Evolutionary conservation across 2,888 invertebrate genomes (phyloP).

Genomic region (Doris montereyensis): DNA sequence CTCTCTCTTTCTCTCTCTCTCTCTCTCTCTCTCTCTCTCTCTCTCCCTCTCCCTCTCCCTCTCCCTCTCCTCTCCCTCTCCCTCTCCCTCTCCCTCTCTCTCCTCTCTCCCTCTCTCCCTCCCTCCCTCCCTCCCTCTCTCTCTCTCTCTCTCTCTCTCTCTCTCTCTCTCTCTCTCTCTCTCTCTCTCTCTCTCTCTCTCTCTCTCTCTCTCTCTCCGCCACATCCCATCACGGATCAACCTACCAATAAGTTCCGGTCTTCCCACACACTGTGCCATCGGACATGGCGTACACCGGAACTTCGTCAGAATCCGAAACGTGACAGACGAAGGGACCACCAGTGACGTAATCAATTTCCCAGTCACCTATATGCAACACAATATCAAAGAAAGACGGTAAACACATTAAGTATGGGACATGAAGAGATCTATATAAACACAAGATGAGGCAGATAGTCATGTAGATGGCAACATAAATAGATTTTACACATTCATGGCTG

Average conservation of each 20-base stretch:
- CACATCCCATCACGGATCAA: not conserved
- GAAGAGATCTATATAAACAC: not conserved
- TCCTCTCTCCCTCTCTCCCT: not conserved
- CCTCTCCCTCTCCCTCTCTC: too few relatives aligned
- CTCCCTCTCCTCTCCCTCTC: not conserved
- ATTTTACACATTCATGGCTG: too few relatives aligned
- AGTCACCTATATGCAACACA: constrained; percentile 60
- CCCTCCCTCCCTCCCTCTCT: not conserved
- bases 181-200: constrained; percentile 6
- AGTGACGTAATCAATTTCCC: constrained; percentile 66
- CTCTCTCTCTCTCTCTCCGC: constrained; percentile 5
- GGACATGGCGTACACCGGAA: constrained; percentile 62
- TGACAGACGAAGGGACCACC: constrained; percentile 60
- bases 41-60: constrained; percentile 14
- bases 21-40: constrained; percentile 9
- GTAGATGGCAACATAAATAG: not conserved
- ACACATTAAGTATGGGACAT: not conserved
- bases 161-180: not conserved
- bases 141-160: not conserved
- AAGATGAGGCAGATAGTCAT: not conserved
- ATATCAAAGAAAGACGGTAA: not conserved
- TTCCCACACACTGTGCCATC: constrained; percentile 60
- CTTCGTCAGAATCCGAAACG: constrained; percentile 57
- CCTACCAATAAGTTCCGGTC: constrained; percentile 60
- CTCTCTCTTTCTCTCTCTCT: constrained; percentile 18